Evolutionary conservation across 2,797 vertebrate species (phyloP), one percentile per base, ranked within the genome.

Genomic region (Muscicapa striata): DNA sequence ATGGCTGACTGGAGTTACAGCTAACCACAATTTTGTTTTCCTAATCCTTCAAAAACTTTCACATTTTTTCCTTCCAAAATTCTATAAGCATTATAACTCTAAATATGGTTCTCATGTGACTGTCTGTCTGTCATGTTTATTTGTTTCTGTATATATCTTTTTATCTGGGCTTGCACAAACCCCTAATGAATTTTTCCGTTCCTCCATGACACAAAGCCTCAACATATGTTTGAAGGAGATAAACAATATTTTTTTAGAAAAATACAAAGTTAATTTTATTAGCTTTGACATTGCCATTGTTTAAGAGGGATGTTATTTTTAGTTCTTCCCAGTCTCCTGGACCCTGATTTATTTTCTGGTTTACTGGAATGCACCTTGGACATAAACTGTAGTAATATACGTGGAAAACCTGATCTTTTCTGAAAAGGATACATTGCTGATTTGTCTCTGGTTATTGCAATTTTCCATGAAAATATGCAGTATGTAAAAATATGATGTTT

Each of bases 361-460:
- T 91, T 84, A 34, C 36, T 76, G 88, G 67, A 95, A 91, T n/a
- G 32, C 40, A 76, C 3, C 38, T 94, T 94, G 63, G 58, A 82
- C 27, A 63, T 75, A 80, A 94, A 76, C 36, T 64, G 5, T 5
- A 68, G 7, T 5, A 73, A 9, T n/a, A 29, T 51, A 61, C 0
- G 1, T 81, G 70, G 87, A 80, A 88, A 84, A 48, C 14, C 4
- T 5, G 12, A 13, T 62, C 6, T 84, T 72, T 75, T 82, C 34
- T 54, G 68, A 63, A 68, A 83, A 75, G 7, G 10, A 32, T 54
- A 54, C 40, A 69, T 59, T 72, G 11, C 10, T 51, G 27, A 51
- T 86, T 81, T 75, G 12, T 36, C 13, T 66, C 22, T 5, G 5
- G 23, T 80, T 70, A 74, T 45, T 41, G 15, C 6, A 66, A 29